Percentiles rank a stretch among this genome's conserved stretches.
Evolutionary conservation across 2,797 vertebrate genomes (phyloP).

Genomic region (Staurois parvus): DNA sequence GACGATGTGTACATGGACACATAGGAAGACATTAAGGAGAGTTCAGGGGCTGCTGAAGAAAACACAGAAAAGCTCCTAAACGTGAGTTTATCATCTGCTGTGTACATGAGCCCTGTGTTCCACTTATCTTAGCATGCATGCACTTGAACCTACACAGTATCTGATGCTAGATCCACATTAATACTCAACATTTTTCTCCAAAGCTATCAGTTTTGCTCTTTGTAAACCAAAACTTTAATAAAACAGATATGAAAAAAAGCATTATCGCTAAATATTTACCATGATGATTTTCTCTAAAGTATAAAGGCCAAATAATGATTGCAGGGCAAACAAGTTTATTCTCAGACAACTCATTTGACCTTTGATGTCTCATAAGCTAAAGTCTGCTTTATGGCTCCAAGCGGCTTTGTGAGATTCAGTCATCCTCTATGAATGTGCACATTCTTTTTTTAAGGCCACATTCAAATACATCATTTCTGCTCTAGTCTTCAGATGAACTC

Average conservation of each 20-base stretch:
- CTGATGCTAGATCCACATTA: no score
- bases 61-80: no score
- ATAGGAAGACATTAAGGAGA: no score
- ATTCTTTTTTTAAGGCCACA: background rate
- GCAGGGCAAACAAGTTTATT: background rate
- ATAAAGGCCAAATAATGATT: background rate
- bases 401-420: background rate
- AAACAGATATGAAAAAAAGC: background rate
- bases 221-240: background rate
- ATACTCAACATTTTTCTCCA: no score
- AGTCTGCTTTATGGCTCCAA: background rate
- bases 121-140: no score
- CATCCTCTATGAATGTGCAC: background rate
- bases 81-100: no score
- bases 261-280: no score
- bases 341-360: background rate
- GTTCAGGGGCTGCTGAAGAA: no score
- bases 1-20: no score
- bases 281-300: background rate
- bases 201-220: no score
- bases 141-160: no score
- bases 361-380: background rate
- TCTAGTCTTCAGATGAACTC: background rate
- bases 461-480: background rate
- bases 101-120: no score